Conservation (phyloP, 2,113 vertebrate species). For the Lethenteron reissneri region DNA sequence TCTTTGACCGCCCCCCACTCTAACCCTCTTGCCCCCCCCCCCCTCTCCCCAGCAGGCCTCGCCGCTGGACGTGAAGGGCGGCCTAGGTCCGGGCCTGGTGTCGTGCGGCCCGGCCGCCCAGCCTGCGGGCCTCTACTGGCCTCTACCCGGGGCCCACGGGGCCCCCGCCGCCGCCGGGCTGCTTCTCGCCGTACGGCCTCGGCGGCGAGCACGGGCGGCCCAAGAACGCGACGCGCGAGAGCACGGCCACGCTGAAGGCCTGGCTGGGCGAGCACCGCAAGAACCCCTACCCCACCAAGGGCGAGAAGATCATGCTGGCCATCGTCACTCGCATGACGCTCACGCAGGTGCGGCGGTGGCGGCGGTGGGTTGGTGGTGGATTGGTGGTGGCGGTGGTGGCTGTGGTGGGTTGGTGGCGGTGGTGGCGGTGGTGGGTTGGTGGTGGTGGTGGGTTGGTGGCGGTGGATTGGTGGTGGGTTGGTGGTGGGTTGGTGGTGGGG, state of each 20-base stretch:
- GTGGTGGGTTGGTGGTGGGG: no score
- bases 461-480: no score
- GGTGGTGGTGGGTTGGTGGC: no score
- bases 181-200: constrained; percentile 94
- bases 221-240: constrained; percentile 89
- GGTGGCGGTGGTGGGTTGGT: no score
- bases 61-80: constrained; percentile 88
- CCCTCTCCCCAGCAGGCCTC: constrained; percentile 34
- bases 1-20: no score
- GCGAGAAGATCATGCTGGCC: constrained; percentile 50
- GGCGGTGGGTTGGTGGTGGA: no score
- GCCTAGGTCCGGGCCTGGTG: constrained; percentile 33
- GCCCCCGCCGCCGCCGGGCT: constrained; percentile 67
- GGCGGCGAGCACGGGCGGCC: constrained; percentile 92
- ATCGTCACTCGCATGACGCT: constrained; percentile 53
- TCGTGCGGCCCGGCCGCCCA: neutral
- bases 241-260: constrained; percentile 88
- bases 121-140: neutral
- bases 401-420: no score
- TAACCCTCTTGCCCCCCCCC: neutral
- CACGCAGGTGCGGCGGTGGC: constrained; percentile 23
- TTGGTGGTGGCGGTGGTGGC: no score
- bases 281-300: constrained; percentile 46
- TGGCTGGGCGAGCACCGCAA: constrained; percentile 55
- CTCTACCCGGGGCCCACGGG: constrained; percentile 17